A percentile compares a stretch with the other conserved stretches of the same genome.
Evolutionary conservation across 1,140 invertebrate genomes (phyloP).

Genomic region (Solenopsis fugax): DNA sequence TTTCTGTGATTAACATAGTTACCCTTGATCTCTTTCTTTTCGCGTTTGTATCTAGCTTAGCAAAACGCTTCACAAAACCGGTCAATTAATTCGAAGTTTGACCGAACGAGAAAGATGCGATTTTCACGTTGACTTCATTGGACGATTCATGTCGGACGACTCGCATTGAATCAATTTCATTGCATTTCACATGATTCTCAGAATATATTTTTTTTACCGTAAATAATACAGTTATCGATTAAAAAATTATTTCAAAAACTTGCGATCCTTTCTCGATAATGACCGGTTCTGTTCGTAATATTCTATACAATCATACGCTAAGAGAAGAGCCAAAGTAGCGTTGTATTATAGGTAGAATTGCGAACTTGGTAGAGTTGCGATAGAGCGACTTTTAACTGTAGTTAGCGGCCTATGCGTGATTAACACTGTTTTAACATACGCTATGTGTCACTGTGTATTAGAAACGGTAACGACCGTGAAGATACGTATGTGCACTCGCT

Average conservation of each 20-base stretch:
- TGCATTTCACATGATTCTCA: not conserved
- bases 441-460: constrained; percentile 56
- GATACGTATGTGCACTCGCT: not conserved
- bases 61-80: not conserved
- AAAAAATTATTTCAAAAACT: not conserved
- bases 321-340: not conserved
- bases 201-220: not conserved
- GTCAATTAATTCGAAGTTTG: not conserved
- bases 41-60: not conserved
- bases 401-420: constrained; percentile 70
- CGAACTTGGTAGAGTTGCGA: not conserved
- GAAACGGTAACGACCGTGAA: constrained; percentile 56
- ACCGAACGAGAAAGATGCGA: not conserved
- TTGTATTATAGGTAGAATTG: not conserved
- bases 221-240: not conserved
- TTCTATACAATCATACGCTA: not conserved
- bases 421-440: constrained; percentile 77
- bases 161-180: not conserved
- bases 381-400: not conserved
- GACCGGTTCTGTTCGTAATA: constrained; percentile 1
- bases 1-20: constrained; percentile 67
- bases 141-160: not conserved
- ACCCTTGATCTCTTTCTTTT: not conserved
- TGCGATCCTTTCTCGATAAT: not conserved
- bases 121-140: not conserved